Percentiles rank a stretch among this genome's conserved stretches.
Evolutionary conservation across 2,888 invertebrate genomes (phyloP).

Genomic region (Antitype chi): DNA sequence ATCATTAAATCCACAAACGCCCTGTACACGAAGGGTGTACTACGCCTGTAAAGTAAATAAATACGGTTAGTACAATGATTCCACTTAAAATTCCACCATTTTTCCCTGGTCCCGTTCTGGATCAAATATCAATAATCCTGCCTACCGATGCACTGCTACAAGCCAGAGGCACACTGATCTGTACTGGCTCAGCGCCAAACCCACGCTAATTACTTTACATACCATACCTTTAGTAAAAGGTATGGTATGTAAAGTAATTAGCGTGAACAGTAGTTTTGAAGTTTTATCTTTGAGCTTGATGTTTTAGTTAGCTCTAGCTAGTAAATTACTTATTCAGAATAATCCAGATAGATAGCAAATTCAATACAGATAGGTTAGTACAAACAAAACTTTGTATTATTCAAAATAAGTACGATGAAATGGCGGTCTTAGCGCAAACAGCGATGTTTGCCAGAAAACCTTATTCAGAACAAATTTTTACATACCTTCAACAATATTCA

Average conservation of each 20-base stretch:
- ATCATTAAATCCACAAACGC: background rate
- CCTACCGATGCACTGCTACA: constrained; percentile 16
- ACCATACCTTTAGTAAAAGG: constrained; percentile 38
- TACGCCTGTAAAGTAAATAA: too few species aligned
- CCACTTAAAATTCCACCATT: background rate
- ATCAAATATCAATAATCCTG: constrained; percentile 48
- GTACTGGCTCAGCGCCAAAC: constrained; percentile 60
- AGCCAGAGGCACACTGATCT: constrained; percentile 24
- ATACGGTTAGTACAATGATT: too few species aligned
- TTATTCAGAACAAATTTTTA: too few species aligned
- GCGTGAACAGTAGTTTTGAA: too few species aligned
- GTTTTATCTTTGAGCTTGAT: constrained; percentile 26
- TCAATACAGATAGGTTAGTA: too few species aligned
- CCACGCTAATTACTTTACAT: constrained; percentile 56
- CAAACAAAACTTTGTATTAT: too few species aligned
- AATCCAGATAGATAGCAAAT: background rate
- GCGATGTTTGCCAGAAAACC: too few species aligned
- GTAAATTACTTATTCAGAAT: background rate
- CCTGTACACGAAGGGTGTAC: background rate
- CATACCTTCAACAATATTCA: too few species aligned
- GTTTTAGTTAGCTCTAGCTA: background rate
- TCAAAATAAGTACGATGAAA: too few species aligned
- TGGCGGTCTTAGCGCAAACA: too few species aligned
- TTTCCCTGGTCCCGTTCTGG: background rate
- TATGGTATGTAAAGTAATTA: too few species aligned